These are phyloP conservation scores for Phainopepla nitens DNA, from an alignment of 2,113 vertebrate species.

Conservation along the genomic window DNA sequence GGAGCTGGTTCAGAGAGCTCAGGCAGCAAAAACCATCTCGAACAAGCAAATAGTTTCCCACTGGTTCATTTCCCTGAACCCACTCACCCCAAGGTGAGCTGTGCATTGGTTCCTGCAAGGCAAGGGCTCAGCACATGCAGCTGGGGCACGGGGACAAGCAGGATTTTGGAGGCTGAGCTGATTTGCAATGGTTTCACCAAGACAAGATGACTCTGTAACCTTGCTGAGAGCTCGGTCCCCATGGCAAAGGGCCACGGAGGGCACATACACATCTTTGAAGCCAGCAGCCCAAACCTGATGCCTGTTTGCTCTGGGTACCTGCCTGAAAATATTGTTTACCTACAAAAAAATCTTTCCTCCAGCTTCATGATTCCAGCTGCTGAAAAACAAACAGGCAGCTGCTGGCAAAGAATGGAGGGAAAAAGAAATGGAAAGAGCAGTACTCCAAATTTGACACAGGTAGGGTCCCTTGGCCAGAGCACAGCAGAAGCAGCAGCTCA, in stretches of 20 bases:
- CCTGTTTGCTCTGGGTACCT: neutral
- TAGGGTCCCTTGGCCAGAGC: accelerated
- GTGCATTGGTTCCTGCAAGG: neutral
- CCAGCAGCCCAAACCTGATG: neutral
- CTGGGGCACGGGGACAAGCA: accelerated
- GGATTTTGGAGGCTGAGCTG: neutral
- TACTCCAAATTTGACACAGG: neutral
- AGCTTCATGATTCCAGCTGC: accelerated
- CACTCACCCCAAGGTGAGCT: neutral
- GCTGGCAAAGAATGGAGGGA: neutral
- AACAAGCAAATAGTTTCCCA: neutral
- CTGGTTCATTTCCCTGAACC: neutral
- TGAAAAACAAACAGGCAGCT: neutral
- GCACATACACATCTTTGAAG: neutral
- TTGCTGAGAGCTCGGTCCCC: neutral
- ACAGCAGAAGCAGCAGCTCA: neutral
- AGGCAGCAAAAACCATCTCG: neutral
- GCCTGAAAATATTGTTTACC: neutral
- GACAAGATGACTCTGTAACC: neutral
- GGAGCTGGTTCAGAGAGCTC: neutral
- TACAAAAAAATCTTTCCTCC: neutral
- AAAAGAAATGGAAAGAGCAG: neutral
- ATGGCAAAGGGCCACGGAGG: accelerated
- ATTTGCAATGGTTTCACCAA: neutral
- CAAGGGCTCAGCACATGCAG: neutral